A percentile compares a stretch with the other conserved stretches of the same genome.
Conservation (phyloP, 2,888 invertebrate genomes). For the Andrena minutula region DNA sequence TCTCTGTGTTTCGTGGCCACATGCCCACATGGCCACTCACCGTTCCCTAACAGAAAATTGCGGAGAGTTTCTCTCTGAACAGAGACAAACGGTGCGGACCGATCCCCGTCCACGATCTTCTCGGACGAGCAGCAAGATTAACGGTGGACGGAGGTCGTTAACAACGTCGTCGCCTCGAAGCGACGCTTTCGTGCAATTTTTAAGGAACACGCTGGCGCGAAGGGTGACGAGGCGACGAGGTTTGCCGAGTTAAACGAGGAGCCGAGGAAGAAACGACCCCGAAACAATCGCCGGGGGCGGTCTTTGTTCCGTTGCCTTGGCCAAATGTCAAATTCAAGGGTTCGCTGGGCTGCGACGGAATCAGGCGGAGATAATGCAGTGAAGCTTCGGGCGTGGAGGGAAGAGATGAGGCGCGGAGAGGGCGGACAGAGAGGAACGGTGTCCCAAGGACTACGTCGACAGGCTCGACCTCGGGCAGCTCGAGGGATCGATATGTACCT, state of each 20-base stretch:
- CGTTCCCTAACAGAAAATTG: conserved; percentile 13
- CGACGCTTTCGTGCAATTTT: background rate
- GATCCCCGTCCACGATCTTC: background rate
- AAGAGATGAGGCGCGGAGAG: conserved; percentile 15
- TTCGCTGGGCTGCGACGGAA: conserved; percentile 21
- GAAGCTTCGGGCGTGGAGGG: background rate
- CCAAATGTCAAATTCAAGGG: conserved; percentile 62
- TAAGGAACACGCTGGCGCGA: background rate
- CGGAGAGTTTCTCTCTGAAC: conserved; percentile 1
- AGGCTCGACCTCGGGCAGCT: conserved; percentile 41
- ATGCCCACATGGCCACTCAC: background rate
- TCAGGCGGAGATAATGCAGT: conserved; percentile 5
- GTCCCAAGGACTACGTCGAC: conserved; percentile 58
- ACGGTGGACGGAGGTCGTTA: background rate
- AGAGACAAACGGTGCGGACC: conserved; percentile 7
- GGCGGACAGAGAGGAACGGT: conserved; percentile 22
- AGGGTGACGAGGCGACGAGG: background rate
- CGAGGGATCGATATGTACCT: conserved; percentile 65
- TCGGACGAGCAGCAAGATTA: conserved; percentile 14
- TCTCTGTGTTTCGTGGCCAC: too few relatives aligned
- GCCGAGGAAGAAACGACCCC: conserved; percentile 35
- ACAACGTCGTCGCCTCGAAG: background rate
- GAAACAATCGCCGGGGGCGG: conserved; percentile 52
- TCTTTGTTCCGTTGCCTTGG: conserved; percentile 50
- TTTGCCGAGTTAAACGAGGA: conserved; percentile 5